A percentile compares a stretch with the other conserved stretches of the same genome.
Evolutionary conservation across 1,140 invertebrate species (phyloP).

Genomic region (Platorchestia sp.): DNA sequence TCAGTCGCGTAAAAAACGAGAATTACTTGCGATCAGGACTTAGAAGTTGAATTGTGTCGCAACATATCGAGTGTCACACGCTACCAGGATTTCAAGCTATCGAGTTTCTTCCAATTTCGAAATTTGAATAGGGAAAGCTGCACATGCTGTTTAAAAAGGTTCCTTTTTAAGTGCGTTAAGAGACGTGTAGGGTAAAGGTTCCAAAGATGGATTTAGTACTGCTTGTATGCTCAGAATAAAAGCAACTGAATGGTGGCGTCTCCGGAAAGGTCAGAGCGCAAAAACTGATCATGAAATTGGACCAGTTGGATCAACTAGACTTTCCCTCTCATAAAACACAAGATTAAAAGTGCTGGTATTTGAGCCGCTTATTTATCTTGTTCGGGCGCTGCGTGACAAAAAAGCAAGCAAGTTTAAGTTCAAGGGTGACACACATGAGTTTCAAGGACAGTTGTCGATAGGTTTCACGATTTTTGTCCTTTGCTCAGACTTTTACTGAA

Average conservation of each 20-base stretch:
- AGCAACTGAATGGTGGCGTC: not conserved
- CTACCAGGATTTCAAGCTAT: not conserved
- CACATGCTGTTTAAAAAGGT: not conserved
- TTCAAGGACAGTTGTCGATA: not conserved
- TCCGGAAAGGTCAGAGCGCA: not conserved
- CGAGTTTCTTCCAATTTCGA: not conserved
- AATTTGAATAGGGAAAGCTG: not conserved
- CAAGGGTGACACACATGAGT: not conserved
- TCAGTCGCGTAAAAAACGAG: not conserved
- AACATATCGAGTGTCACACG: not conserved
- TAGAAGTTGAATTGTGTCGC: not conserved
- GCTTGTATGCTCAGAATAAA: not conserved
- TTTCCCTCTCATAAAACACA: slow-evolving; percentile 50
- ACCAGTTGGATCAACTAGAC: slow-evolving; percentile 14
- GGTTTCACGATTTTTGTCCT: slow-evolving; percentile 7
- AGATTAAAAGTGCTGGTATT: slow-evolving; percentile 43
- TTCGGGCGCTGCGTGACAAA: slow-evolving; percentile 38
- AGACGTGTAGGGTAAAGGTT: not conserved
- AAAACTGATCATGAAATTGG: not conserved
- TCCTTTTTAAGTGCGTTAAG: not conserved
- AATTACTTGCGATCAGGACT: not conserved
- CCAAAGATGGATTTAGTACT: not conserved
- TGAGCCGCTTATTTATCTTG: slow-evolving; percentile 13
- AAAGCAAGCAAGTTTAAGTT: slow-evolving; percentile 42
- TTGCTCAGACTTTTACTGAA: not conserved